Conservation (phyloP, 2,888 invertebrate genomes). For the Xanthia togata region DNA sequence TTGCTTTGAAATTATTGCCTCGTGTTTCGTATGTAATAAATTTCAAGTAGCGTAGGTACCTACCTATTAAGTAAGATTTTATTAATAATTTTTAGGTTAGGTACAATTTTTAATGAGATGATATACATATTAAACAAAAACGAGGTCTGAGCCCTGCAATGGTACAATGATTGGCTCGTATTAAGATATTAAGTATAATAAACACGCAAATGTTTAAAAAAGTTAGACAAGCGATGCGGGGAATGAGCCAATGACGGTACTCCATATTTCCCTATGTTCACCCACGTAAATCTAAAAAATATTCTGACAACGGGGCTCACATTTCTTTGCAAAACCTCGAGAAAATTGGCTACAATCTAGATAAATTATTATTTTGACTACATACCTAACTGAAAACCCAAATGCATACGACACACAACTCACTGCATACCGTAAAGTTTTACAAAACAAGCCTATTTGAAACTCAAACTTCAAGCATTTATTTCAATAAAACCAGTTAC, state of each 20-base stretch:
- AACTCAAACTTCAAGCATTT: not conserved
- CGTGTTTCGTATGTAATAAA: constrained; percentile 4
- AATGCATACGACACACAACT: not conserved
- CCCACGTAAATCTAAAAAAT: not conserved
- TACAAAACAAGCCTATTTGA: not conserved
- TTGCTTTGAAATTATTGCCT: constrained; percentile 16
- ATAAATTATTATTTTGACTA: too few species aligned
- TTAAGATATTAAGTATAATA: not conserved
- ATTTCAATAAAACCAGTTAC: not conserved
- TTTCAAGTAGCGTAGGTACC: not conserved
- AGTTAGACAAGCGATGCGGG: not conserved
- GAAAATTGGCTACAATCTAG: not conserved
- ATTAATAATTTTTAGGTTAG: not conserved
- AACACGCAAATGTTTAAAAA: not conserved
- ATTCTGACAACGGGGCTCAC: too few species aligned
- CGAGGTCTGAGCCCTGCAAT: not conserved
- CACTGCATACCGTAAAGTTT: not conserved
- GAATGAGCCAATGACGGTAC: not conserved
- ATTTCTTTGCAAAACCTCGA: not conserved
- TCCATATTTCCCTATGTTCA: not conserved
- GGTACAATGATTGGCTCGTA: not conserved
- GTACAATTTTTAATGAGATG: not conserved
- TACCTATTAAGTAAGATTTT: not conserved
- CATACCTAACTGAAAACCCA: too few species aligned
- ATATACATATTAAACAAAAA: not conserved